Conservation (phyloP, 2,113 vertebrate species). For the Salvelinus fontinalis region DNA sequence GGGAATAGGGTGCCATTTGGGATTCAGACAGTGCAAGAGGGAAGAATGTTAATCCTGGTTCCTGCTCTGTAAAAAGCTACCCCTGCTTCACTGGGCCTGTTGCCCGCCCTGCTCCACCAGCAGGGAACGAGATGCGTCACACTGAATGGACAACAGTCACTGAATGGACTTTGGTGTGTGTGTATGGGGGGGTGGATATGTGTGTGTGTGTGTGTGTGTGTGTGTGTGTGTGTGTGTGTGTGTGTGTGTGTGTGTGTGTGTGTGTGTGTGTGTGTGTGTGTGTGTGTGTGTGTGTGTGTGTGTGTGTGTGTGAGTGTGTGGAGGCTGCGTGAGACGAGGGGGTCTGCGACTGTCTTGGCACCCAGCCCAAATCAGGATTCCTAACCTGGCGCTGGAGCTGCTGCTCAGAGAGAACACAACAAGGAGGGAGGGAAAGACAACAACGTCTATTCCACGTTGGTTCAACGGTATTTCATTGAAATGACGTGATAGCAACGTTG, state of each 20-base stretch:
- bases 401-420: conserved; percentile 43
- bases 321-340: neutral
- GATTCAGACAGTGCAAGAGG: conserved; percentile 28
- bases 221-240: no score
- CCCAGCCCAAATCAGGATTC: conserved; percentile 43
- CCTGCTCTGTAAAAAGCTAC: conserved; percentile 47
- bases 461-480: no score
- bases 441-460: no score
- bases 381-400: conserved; percentile 41
- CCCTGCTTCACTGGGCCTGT: conserved; percentile 51
- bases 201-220: neutral
- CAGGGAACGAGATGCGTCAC: conserved; percentile 58
- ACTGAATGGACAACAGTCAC: conserved; percentile 36
- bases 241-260: conserved; percentile 15
- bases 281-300: neutral
- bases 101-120: conserved; percentile 43
- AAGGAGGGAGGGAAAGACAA: neutral
- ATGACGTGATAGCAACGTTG: no score
- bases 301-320: conserved; percentile 10
- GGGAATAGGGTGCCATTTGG: no score
- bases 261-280: conserved; percentile 15
- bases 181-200: neutral
- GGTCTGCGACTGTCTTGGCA: conserved; percentile 56
- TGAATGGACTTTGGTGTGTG: conserved; percentile 30
- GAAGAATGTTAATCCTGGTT: conserved; percentile 75